phyloP scores from a whole-genome alignment of 2,888 invertebrate genomes.

The Andrena camellia region DNA sequence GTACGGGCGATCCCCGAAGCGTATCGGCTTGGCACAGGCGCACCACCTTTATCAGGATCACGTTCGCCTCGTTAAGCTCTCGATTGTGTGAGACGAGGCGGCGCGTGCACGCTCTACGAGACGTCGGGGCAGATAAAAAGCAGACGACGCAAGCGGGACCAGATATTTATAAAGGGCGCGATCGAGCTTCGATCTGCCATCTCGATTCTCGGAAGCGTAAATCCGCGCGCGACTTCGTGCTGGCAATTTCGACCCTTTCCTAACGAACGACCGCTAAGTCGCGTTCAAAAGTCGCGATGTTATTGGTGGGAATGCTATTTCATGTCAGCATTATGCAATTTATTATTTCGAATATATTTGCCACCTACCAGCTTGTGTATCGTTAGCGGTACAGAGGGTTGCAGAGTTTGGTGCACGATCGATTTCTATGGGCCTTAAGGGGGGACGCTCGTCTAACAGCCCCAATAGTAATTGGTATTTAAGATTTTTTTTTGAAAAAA shows the following conservation, averaged over 20 bases:
- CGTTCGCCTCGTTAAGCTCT: conserved; percentile 61
- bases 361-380: background rate
- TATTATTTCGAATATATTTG: background rate
- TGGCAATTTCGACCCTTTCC: background rate
- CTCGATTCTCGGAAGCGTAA: conserved; percentile 48
- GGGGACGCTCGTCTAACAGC: too few species aligned
- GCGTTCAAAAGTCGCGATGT: background rate
- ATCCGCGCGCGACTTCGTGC: background rate
- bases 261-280: background rate
- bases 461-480: too few species aligned
- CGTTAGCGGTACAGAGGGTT: too few species aligned
- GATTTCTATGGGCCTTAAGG: too few species aligned
- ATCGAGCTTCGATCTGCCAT: conserved; percentile 38
- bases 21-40: conserved; percentile 23
- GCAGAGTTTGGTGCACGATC: too few species aligned
- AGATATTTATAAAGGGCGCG: conserved; percentile 54
- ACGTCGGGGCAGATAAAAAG: conserved; percentile 27
- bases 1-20: conserved; percentile 40
- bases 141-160: conserved; percentile 42
- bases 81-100: conserved; percentile 54
- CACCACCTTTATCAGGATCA: conserved; percentile 58
- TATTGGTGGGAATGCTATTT: background rate
- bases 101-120: conserved; percentile 13
- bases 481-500: too few species aligned
- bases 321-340: background rate